Evolutionary conservation across 2,888 invertebrate species (phyloP).

Genomic region (Lochmaea crataegi): DNA sequence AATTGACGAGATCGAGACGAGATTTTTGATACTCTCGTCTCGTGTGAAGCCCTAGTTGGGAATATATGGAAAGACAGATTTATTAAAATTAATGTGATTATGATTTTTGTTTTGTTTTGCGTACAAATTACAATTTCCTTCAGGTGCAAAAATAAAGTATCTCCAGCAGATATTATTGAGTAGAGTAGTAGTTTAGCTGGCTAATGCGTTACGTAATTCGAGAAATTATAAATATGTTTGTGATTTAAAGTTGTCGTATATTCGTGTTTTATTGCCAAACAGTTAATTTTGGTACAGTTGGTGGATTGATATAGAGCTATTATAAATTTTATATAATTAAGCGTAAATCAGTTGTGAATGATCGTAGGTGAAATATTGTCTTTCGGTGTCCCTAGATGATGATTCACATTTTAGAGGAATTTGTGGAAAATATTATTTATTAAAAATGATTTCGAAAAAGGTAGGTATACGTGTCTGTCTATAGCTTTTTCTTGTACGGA

Average conservation of each 20-base stretch:
- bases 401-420: constrained; percentile 34
- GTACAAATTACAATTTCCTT: neutral
- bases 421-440: constrained; percentile 10
- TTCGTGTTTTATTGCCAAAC: constrained; percentile 45
- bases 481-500: constrained; percentile 33
- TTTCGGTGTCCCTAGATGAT: constrained; percentile 3
- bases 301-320: constrained; percentile 51
- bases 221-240: constrained; percentile 43
- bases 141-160: neutral
- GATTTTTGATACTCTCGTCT: no score
- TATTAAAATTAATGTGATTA: no score
- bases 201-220: constrained; percentile 23
- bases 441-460: no score
- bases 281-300: constrained; percentile 43
- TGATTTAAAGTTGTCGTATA: constrained; percentile 42
- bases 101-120: no score
- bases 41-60: no score
- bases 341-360: constrained; percentile 54
- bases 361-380: constrained; percentile 48
- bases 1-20: no score
- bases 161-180: constrained; percentile 15
- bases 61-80: no score
- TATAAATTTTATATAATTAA: constrained; percentile 55
- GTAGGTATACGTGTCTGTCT: constrained; percentile 5
- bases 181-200: neutral